Base-by-base conservation (phyloP, 2,797 vertebrate species). In the Erpetoichthys calabaricus region DNA sequence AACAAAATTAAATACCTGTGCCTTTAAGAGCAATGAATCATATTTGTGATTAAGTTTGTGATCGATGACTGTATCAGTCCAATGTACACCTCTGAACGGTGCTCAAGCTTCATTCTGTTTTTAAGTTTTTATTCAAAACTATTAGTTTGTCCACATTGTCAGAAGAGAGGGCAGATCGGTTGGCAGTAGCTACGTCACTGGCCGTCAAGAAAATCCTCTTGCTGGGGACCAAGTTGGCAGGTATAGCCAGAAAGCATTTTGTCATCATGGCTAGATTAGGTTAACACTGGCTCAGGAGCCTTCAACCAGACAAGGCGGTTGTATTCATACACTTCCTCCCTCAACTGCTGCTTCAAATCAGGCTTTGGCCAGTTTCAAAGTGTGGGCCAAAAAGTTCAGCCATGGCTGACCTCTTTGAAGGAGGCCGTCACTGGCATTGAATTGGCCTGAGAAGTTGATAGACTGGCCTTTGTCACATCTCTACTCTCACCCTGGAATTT, bases 321-420 rank as follows among this genome's bases (percentile, higher is more conserved):
- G 53, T 55, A 55, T 53, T 53, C n/a, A n/a, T n/a, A n/a, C n/a
- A n/a, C 42, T 43, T 47, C 56, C 3, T 49, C 50, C 45, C 54
- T 52, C 42, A 45, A 42, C 49, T 59, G 58, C 50, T 59, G 58
- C 49, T 45, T 53, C 9, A 54, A 54, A 53, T 59, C 3, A 53
- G 49, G 52, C 50, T 54, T 45, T 59, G 50, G 4, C 44, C 44
- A 3, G 10, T 53, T 59, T 45, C 9, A 52, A 54, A 59, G 50
- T 45, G 58, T 54, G 50, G 46, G 9, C 53, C 42, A 55, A 55
- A 55, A 55, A 42, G 53, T 42, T 55, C 3, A 2, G 7, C 57
- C 46, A 58, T 58, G 57, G n/a, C n/a, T n/a, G n/a, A n/a, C n/a
- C n/a, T n/a, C n/a, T n/a, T n/a, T n/a, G n/a, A n/a, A n/a, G n/a